Evolutionary conservation across 2,888 invertebrate genomes (phyloP), one percentile per base, ranked within the genome.

Genomic region (Poecilus cupreus): DNA sequence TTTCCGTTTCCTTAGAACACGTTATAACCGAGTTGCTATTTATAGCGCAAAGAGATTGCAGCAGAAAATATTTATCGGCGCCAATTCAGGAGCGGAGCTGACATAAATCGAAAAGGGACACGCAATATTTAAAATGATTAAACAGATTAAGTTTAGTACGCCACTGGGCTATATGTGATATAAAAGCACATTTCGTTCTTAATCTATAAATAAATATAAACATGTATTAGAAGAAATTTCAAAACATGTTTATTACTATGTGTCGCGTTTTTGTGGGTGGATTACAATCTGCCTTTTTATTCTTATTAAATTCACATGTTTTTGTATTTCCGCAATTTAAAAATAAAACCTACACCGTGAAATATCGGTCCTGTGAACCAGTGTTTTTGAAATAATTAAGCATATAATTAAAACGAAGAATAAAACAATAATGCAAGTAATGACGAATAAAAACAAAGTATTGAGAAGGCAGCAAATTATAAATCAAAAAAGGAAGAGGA

Each of bases 401-500:
- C 24, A 24, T 0, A 18, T 18, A 18, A 37, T 64, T 64, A 37
- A 32, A 64, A 37, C 6, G 13, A 64, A 18, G 37, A 37, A 32
- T 37, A 32, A 26, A 60, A 26, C 60, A 60, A 60, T 60, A 60
- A 24, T 60, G 32, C 60, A 60, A 60, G 60, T 26, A 60, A 60
- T 13, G 60, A 49, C 43, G 18, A 74, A 26, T 43, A 49, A 74
- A 74, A 13, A 60, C 11, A 16, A 37, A 18, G 68, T 68, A 68
- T 32, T 68, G 18, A 68, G 13, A 22, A 37, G 32, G 18, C 39
- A 32, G 75, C 51, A 26, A 75, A 49, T 51, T 13, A 51, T 51
- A 54, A 68, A 18, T 26, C 22, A 60, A 60, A 60, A 60, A 60
- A 60, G n/a, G 32, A 54, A 49, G 10, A 49, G n/a, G 22, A 49